Conservation (phyloP, 2,888 invertebrate genomes). For the Trimorus sp. region DNA sequence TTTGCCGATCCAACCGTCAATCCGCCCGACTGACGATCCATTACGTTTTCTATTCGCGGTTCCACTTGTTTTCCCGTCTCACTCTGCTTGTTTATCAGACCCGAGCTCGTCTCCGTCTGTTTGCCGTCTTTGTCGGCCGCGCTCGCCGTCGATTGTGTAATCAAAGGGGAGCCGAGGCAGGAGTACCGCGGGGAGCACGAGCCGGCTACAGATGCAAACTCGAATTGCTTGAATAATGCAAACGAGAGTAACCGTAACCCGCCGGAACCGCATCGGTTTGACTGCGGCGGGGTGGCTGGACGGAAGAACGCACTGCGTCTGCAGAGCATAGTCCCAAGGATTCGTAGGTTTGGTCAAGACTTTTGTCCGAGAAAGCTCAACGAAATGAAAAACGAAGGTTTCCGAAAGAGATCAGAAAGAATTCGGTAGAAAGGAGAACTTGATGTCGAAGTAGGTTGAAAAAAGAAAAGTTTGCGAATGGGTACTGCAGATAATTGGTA, state of each 20-base stretch:
- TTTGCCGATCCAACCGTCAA: conserved; percentile 50
- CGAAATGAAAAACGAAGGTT: too few species aligned
- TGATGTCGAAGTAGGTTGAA: too few species aligned
- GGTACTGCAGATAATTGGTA: too few species aligned
- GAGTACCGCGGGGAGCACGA: conserved; percentile 13
- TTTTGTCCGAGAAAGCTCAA: too few species aligned
- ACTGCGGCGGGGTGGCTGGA: neutral
- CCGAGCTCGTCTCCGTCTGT: conserved; percentile 17
- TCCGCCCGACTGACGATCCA: conserved; percentile 44
- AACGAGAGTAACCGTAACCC: conserved; percentile 54
- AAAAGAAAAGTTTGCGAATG: too few species aligned
- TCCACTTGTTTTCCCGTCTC: conserved; percentile 51
- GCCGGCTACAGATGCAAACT: conserved; percentile 58
- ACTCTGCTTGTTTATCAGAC: conserved; percentile 37
- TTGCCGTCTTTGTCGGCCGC: conserved; percentile 20
- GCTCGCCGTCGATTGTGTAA: conserved; percentile 55
- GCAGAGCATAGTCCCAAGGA: too few species aligned
- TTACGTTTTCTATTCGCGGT: conserved; percentile 56
- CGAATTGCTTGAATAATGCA: conserved; percentile 63
- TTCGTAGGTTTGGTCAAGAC: too few species aligned
- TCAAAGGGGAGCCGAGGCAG: conserved; percentile 40
- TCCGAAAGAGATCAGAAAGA: too few species aligned
- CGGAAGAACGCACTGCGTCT: too few species aligned
- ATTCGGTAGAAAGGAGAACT: too few species aligned
- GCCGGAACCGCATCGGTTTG: conserved; percentile 49